Percentiles rank a stretch among this genome's conserved stretches.
Conservation (phyloP, 2,113 vertebrate species). For the Larimichthys crocea region DNA sequence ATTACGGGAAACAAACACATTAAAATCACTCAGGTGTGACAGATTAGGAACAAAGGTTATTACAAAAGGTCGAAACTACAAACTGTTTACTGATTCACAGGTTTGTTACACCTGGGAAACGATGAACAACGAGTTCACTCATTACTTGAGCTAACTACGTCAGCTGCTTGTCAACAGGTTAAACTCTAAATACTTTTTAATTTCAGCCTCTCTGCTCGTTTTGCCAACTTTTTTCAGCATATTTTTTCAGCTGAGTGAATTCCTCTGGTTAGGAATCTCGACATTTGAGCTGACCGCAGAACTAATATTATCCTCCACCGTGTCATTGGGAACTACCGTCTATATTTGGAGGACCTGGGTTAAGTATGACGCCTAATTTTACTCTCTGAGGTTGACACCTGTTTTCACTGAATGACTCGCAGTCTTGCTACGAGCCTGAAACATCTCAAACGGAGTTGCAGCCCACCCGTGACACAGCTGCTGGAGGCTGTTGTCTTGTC, state of each 20-base stretch:
- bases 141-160: background rate
- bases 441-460: background rate
- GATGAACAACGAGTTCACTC: background rate
- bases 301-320: background rate
- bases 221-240: background rate
- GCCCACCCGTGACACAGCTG: slow-evolving; percentile 1
- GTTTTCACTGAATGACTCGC: slow-evolving; percentile 28
- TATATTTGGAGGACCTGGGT: background rate
- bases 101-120: slow-evolving; percentile 28
- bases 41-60: slow-evolving; percentile 3
- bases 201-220: background rate
- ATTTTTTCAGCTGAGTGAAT: background rate
- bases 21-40: background rate
- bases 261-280: background rate
- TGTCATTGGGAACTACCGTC: background rate
- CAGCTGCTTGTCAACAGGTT: too few relatives aligned
- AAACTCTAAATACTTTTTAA: too few relatives aligned
- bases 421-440: background rate
- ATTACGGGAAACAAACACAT: slow-evolving; percentile 14
- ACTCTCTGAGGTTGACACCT: slow-evolving; percentile 22
- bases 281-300: background rate
- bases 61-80: background rate
- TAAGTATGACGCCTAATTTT: background rate
- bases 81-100: background rate
- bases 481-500: background rate